Evolutionary conservation across 2,888 invertebrate species (phyloP).

Genomic region (Belgica antarctica): DNA sequence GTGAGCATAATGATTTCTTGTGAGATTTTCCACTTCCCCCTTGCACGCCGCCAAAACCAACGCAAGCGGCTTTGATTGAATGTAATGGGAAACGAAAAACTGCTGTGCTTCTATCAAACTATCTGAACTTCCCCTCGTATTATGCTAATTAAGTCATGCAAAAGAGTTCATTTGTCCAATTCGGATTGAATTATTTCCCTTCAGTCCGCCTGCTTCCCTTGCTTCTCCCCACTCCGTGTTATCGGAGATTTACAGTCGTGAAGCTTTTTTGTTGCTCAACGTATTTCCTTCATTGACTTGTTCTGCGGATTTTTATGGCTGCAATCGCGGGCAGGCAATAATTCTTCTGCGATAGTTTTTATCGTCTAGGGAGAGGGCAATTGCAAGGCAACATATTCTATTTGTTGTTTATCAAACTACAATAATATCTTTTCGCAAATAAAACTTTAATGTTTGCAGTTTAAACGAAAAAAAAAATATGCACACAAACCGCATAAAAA

Average conservation of each 20-base stretch:
- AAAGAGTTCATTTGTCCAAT: conserved; percentile 35
- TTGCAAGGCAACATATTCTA: background rate
- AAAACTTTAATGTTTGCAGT: background rate
- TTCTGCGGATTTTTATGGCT: conserved; percentile 12
- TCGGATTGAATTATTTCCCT: background rate
- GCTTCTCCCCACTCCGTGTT: background rate
- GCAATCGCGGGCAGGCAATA: conserved; percentile 30
- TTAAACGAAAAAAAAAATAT: conserved; percentile 13
- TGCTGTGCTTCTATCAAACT: conserved; percentile 19
- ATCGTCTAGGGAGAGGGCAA: conserved; percentile 7
- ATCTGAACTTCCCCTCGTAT: conserved; percentile 14
- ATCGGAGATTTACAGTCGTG: conserved; percentile 16
- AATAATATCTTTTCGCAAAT: conserved; percentile 14
- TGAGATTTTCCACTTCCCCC: background rate
- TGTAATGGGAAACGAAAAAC: conserved; percentile 9
- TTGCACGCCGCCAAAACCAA: too few relatives aligned
- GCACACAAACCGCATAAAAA: conserved; percentile 27
- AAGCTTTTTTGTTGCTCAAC: background rate
- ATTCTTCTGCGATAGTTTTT: conserved; percentile 2
- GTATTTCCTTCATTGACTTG: conserved; percentile 21
- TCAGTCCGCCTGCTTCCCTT: too few relatives aligned
- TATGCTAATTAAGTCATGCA: conserved; percentile 42
- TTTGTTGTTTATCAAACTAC: conserved; percentile 26
- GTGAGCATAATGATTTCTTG: conserved; percentile 1
- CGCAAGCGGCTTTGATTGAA: conserved; percentile 21